phyloP scores from a whole-genome alignment of 2,113 vertebrate species.

The Rallus limicola region DNA sequence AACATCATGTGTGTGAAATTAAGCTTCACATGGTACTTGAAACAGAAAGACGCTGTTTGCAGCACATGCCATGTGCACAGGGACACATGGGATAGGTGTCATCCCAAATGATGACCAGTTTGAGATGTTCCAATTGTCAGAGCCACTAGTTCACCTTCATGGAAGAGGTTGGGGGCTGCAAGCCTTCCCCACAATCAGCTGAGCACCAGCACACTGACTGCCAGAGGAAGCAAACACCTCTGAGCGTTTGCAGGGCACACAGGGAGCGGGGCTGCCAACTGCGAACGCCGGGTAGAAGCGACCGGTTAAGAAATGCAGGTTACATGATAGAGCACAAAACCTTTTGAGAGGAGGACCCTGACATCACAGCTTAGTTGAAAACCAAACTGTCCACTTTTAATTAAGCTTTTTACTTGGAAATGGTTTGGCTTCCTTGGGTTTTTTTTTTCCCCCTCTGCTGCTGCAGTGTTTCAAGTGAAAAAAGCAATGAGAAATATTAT shows the following conservation, averaged over 20 bases:
- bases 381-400: background rate
- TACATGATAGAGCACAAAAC: background rate
- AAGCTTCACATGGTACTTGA: background rate
- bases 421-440: background rate
- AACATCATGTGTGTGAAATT: rapidly evolving
- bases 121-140: background rate
- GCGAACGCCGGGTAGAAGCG: rapidly evolving
- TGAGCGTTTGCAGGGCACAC: rapidly evolving
- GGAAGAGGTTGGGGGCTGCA: background rate
- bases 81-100: background rate
- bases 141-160: background rate
- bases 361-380: background rate
- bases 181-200: background rate
- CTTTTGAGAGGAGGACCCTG: background rate
- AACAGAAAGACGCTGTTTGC: background rate
- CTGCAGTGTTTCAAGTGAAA: background rate
- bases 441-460: background rate
- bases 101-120: background rate
- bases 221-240: background rate
- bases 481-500: background rate
- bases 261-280: background rate
- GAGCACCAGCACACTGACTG: background rate
- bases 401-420: background rate
- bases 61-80: rapidly evolving
- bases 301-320: background rate